These are phyloP conservation scores for Athene noctua DNA, from an alignment of 2,113 vertebrate genomes.

Conservation along the genomic window DNA sequence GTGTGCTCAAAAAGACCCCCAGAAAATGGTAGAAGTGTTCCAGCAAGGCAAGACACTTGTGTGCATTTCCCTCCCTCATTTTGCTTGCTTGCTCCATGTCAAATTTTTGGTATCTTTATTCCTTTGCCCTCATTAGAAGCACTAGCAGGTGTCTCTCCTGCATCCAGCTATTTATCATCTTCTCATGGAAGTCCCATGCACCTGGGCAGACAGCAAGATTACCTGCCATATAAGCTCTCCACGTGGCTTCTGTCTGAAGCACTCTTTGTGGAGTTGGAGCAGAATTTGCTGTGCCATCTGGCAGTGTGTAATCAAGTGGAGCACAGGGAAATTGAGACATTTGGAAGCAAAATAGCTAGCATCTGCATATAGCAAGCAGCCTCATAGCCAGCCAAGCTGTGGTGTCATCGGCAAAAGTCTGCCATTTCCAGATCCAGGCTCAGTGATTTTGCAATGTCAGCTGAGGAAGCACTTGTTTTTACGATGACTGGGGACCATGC, in stretches of 20 bases:
- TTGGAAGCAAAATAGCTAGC: conserved; percentile 14
- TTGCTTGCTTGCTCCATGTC: not conserved
- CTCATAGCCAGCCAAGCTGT: not conserved
- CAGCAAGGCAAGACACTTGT: not conserved
- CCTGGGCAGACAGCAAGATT: not conserved
- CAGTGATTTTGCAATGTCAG: not conserved
- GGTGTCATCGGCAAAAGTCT: not conserved
- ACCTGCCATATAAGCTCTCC: not conserved
- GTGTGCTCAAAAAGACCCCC: not conserved
- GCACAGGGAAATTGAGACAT: not conserved
- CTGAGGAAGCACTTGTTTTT: not conserved
- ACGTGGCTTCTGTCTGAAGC: not conserved
- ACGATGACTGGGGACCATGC: fast-evolving
- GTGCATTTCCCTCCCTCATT: not conserved
- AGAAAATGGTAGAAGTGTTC: not conserved
- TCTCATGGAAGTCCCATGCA: not conserved
- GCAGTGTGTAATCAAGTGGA: not conserved
- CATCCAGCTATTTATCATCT: not conserved
- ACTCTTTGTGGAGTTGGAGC: not conserved
- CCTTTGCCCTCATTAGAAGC: not conserved
- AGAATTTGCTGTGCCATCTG: not conserved
- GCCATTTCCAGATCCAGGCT: not conserved
- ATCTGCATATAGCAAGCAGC: not conserved
- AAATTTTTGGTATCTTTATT: not conserved
- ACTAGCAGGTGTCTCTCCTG: not conserved